Base-by-base conservation (phyloP, 2,797 vertebrate species). In the Oryzias sinensis region DNA sequence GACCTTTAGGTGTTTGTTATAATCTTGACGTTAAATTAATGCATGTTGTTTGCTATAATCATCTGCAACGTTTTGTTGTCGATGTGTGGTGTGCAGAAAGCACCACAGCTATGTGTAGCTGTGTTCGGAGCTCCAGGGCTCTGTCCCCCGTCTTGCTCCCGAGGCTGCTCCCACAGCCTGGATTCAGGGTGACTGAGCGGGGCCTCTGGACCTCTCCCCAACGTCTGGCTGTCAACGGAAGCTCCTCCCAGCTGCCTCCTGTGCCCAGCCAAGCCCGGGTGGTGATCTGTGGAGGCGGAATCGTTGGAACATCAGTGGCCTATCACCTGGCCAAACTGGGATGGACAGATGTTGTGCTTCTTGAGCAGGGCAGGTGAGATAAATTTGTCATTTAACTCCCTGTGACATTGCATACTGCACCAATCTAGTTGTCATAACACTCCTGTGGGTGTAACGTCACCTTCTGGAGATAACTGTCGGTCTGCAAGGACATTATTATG, bases 251-350 rank as follows among this genome's bases (percentile, higher is more conserved):
- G n/a, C 59, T 51, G 0, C 14, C 76, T 0, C 51, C 94, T 1
- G 78, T 99, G 70, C 97, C 97, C 3, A 72, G 91, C 0, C 92
- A 92, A 59, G 94, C 96, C 0, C 93, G 93, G 20, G 95, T 99
- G 53, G 96, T 98, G 59, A 94, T 99, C 84, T 99, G 97, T 66
- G 96, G 97, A 1, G 95, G 95, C 3, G 97, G 97, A 5, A 91
- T 99, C 29, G 89, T 93, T 70, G 97, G 97, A 16, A 94, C 96
- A 0, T 99, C 97, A 0, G 96, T 99, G 60, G 97, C 97, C 0
- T 99, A 98, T 82, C 97, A 99, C 72, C 93, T 99, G 20, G 93
- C 96, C 74, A 96, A 94, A 71, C 89, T 99, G 77, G 97, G 97
- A 1, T 98, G 95, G 96, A 96, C 92, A 41, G 95, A 98, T 56